Evolutionary conservation across 2,113 vertebrate genomes (phyloP).

Genomic region (Lichenostomus cassidix): DNA sequence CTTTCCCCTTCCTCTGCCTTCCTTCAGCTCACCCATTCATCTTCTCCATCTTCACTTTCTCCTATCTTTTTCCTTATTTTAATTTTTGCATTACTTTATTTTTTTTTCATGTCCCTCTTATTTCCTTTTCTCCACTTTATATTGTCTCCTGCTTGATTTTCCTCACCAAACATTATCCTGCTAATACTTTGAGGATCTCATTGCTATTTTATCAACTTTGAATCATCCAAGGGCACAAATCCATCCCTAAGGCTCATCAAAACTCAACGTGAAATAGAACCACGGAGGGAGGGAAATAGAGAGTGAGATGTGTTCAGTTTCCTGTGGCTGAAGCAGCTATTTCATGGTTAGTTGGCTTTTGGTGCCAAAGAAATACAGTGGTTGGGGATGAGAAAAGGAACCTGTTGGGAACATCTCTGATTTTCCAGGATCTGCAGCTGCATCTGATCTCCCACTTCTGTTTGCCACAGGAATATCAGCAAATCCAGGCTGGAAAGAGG

Average conservation of each 20-base stretch:
- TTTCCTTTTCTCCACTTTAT: background rate
- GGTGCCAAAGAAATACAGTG: background rate
- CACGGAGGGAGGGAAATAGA: background rate
- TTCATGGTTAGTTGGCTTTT: background rate
- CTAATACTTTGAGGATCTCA: background rate
- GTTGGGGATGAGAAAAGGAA: background rate
- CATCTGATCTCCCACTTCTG: background rate
- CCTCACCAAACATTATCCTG: background rate
- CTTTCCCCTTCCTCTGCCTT: conserved; percentile 19
- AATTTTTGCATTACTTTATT: background rate
- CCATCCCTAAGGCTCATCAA: background rate
- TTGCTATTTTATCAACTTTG: background rate
- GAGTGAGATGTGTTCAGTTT: background rate
- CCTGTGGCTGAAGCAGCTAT: background rate
- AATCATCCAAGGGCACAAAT: background rate
- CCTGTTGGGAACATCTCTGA: background rate
- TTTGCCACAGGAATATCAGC: background rate
- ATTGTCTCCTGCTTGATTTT: background rate
- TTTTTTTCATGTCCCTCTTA: background rate
- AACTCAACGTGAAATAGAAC: background rate
- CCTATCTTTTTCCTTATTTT: background rate
- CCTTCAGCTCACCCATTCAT: background rate
- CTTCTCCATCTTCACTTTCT: background rate
- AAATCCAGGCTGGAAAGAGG: background rate
- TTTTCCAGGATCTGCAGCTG: background rate